These are phyloP conservation scores for Aspidiotus rigidus DNA, from an alignment of 2,888 invertebrate species.

Conservation along the genomic window DNA sequence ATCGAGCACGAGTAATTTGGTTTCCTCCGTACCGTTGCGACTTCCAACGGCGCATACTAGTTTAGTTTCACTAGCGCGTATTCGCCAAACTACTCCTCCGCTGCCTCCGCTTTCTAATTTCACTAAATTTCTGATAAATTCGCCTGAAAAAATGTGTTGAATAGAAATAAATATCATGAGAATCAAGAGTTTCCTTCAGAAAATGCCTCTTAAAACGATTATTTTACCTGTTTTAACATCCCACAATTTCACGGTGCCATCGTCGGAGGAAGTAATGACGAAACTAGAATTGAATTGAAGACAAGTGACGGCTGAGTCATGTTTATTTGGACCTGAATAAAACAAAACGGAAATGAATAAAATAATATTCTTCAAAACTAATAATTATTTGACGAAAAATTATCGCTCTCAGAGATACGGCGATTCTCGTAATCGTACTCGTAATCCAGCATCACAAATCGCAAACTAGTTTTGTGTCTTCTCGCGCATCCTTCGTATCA, in stretches of 20 bases:
- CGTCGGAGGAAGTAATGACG: constrained; percentile 97
- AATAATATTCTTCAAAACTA: no score
- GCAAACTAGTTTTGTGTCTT: no score
- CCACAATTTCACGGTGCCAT: constrained; percentile 99
- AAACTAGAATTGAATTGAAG: constrained; percentile 94
- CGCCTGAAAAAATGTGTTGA: constrained; percentile 46
- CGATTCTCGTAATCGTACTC: no score
- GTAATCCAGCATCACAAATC: no score
- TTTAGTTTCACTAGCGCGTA: constrained; percentile 89
- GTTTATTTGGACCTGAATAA: constrained; percentile 76
- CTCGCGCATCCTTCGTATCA: no score
- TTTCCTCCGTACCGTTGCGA: constrained; percentile 97
- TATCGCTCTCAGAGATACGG: no score
- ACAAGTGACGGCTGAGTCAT: constrained; percentile 97
- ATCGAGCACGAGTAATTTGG: constrained; percentile 92
- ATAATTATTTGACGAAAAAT: no score
- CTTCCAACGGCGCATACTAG: constrained; percentile 98
- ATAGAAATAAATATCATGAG: not conserved
- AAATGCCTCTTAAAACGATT: not conserved
- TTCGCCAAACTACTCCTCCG: constrained; percentile 98
- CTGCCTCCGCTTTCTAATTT: constrained; percentile 88
- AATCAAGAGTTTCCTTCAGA: not conserved
- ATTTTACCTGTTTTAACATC: constrained; percentile 76
- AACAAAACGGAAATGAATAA: constrained; percentile 20
- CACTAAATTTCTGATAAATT: constrained; percentile 92